phyloP scores from a whole-genome alignment of 2,888 invertebrate species.

The Reticulitermes lucifugus region DNA sequence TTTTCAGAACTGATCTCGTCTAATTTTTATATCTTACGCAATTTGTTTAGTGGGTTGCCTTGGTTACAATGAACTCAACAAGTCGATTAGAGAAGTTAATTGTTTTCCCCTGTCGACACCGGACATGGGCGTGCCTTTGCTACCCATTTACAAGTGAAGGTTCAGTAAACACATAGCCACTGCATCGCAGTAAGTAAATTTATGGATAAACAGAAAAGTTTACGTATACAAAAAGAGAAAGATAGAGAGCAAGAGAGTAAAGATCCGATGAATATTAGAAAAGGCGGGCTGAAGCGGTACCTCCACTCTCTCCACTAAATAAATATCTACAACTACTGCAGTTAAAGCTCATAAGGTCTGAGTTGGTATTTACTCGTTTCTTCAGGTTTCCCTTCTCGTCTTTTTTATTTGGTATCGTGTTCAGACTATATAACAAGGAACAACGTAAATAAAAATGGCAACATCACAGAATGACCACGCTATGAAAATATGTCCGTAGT shows the following conservation, averaged over 20 bases:
- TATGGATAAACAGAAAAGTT: constrained; percentile 6
- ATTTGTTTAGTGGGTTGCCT: background rate
- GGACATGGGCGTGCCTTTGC: constrained; percentile 21
- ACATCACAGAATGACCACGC: too few relatives aligned
- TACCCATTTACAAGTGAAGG: constrained; percentile 20
- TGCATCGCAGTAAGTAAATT: constrained; percentile 3
- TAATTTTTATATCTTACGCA: too few relatives aligned
- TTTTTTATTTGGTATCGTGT: too few relatives aligned
- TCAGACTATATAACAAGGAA: too few relatives aligned
- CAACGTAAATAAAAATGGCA: too few relatives aligned
- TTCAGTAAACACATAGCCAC: constrained; percentile 8
- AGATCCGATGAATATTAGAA: background rate
- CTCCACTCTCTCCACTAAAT: background rate
- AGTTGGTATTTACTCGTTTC: too few relatives aligned
- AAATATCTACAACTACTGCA: background rate
- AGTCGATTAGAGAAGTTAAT: constrained; percentile 20
- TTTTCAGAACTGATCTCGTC: too few relatives aligned
- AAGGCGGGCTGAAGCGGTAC: background rate
- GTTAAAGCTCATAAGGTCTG: background rate
- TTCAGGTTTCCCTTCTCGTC: background rate
- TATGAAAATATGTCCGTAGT: too few relatives aligned
- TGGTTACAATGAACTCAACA: background rate
- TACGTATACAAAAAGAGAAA: background rate
- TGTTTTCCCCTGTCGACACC: constrained; percentile 28
- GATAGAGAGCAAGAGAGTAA: too few relatives aligned